A percentile compares a stretch with the other conserved stretches of the same genome.
These are phyloP conservation scores for Lasioglossum baleicum DNA, from an alignment of 1,140 invertebrate species.

Conservation along the genomic window DNA sequence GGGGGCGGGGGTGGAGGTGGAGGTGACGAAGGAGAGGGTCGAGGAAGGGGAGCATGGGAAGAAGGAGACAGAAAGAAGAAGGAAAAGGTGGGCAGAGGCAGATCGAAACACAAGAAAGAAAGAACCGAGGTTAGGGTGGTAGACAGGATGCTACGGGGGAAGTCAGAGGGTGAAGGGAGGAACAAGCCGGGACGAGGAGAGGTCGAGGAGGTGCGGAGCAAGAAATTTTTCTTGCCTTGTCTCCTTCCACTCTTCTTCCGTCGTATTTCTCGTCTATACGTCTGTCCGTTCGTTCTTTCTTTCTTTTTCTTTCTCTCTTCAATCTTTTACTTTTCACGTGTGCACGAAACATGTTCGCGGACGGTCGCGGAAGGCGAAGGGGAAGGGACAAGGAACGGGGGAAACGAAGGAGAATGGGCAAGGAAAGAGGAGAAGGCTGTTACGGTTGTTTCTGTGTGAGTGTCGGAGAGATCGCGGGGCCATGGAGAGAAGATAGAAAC, in stretches of 20 bases:
- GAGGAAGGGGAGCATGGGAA: slow-evolving; percentile 47
- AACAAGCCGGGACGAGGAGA: slow-evolving; percentile 45
- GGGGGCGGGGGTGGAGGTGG: slow-evolving; percentile 5
- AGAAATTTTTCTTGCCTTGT: slow-evolving; percentile 35
- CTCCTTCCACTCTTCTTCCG: slow-evolving; percentile 9
- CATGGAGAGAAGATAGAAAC: slow-evolving; percentile 44
- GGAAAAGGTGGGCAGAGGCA: slow-evolving; percentile 52
- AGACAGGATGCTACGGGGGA: slow-evolving; percentile 53
- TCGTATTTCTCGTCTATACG: background rate
- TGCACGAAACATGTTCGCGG: background rate
- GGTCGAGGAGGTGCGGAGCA: background rate
- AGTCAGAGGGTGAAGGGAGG: slow-evolving; percentile 57
- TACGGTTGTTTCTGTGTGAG: slow-evolving; percentile 48
- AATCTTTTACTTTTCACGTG: background rate
- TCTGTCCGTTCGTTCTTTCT: too few species aligned
- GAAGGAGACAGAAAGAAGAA: slow-evolving; percentile 29
- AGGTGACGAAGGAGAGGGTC: slow-evolving; percentile 45
- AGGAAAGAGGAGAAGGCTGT: slow-evolving; percentile 50
- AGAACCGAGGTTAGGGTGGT: slow-evolving; percentile 59
- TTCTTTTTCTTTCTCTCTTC: too few species aligned
- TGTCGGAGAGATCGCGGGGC: slow-evolving; percentile 39
- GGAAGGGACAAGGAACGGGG: background rate
- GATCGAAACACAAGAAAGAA: slow-evolving; percentile 58
- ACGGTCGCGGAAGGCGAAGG: background rate
- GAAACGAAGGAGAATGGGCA: slow-evolving; percentile 9